These are phyloP conservation scores for Phocoena phocoena DNA, from an alignment of 2,113 vertebrate genomes.

Conservation along the genomic window DNA sequence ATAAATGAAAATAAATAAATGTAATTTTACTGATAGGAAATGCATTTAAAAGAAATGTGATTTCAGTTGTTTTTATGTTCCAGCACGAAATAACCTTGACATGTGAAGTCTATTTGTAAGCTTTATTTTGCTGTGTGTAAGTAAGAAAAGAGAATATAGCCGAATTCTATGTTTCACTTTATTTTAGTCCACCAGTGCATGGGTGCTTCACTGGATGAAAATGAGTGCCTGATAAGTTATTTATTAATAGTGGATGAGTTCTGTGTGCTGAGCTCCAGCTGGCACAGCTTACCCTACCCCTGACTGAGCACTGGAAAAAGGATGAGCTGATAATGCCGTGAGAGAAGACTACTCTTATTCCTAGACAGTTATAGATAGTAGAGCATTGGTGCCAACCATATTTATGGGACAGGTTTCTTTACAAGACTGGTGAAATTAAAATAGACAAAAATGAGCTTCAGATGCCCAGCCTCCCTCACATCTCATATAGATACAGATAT, in stretches of 20 bases:
- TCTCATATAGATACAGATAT: not conserved
- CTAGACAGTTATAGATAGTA: not conserved
- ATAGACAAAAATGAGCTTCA: not conserved
- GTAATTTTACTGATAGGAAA: not conserved
- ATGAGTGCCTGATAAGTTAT: not conserved
- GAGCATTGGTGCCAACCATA: not conserved
- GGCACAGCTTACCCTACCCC: not conserved
- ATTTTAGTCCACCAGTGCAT: not conserved
- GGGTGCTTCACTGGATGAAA: not conserved
- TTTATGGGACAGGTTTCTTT: not conserved
- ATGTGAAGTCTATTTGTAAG: not conserved
- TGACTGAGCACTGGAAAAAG: not conserved
- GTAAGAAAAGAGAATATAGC: not conserved
- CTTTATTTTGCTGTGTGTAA: not conserved
- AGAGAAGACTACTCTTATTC: not conserved
- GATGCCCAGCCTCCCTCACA: not conserved
- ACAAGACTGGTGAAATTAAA: not conserved
- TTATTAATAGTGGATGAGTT: not conserved
- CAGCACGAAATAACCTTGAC: not conserved
- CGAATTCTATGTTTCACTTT: not conserved
- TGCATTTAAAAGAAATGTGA: not conserved
- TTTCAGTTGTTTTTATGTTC: not conserved
- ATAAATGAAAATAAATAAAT: not conserved
- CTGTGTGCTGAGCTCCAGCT: not conserved
- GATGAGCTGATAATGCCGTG: not conserved